A percentile compares a stretch with the other conserved stretches of the same genome.
Conservation (phyloP, 2,797 vertebrate genomes). For the Microcaecilia unicolor region DNA sequence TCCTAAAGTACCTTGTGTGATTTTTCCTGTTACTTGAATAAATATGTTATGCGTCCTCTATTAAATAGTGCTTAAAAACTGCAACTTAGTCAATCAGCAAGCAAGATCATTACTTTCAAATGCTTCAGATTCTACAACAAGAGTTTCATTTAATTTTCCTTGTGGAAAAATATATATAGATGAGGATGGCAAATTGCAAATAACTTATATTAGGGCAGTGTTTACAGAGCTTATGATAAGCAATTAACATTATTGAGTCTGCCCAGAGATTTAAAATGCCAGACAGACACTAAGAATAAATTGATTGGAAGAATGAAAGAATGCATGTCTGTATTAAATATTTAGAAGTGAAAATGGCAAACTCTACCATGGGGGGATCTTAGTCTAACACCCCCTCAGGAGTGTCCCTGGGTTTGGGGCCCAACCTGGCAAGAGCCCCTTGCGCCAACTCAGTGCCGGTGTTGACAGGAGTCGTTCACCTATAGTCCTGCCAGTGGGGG, state of each 20-base stretch:
- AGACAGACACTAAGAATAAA: constrained; percentile 51
- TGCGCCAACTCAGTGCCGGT: too few relatives aligned
- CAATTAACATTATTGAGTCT: constrained; percentile 58
- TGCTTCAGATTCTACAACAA: constrained; percentile 52
- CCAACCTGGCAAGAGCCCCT: too few relatives aligned
- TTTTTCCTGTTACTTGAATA: constrained; percentile 32
- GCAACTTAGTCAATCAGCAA: constrained; percentile 53
- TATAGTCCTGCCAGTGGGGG: too few relatives aligned
- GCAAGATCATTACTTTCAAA: constrained; percentile 52
- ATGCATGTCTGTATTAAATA: constrained; percentile 29
- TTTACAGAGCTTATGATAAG: constrained; percentile 46
- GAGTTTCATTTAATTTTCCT: constrained; percentile 56
- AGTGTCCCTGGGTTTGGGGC: too few relatives aligned
- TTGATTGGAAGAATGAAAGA: constrained; percentile 43
- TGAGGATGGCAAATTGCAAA: constrained; percentile 55
- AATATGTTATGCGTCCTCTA: constrained; percentile 43
- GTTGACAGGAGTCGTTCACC: too few relatives aligned
- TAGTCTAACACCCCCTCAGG: too few relatives aligned
- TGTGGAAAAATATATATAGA: constrained; percentile 54
- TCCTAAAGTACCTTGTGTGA: constrained; percentile 31
- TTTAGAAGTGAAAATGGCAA: constrained; percentile 31
- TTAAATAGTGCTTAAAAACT: constrained; percentile 48
- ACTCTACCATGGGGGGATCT: too few relatives aligned
- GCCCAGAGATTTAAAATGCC: constrained; percentile 43
- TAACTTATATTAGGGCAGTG: constrained; percentile 44